These are phyloP conservation scores for Hyles lineata DNA, from an alignment of 2,888 invertebrate genomes.

Conservation along the genomic window DNA sequence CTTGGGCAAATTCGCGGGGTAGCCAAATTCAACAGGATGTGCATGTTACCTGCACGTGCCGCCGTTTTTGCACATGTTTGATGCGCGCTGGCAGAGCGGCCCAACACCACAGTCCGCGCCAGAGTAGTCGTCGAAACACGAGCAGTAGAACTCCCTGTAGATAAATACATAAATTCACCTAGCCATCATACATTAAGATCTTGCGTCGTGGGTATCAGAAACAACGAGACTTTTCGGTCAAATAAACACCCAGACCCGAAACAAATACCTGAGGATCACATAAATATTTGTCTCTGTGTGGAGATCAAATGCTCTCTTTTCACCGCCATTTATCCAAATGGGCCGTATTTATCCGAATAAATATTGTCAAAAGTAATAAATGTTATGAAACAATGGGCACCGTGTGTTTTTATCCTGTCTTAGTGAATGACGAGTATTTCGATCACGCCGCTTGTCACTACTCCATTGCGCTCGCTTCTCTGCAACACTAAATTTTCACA, in stretches of 20 bases:
- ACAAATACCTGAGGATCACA: too few species aligned
- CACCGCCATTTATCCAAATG: too few species aligned
- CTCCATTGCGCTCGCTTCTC: constrained; percentile 48
- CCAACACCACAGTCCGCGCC: constrained; percentile 92
- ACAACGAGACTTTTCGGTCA: too few species aligned
- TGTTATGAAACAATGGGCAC: neutral
- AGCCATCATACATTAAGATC: too few species aligned
- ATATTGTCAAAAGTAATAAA: too few species aligned
- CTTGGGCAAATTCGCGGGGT: neutral
- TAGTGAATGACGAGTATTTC: constrained; percentile 34
- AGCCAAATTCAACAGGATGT: neutral
- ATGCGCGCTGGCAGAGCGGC: constrained; percentile 87
- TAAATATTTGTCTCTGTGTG: too few species aligned
- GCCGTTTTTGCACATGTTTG: constrained; percentile 90
- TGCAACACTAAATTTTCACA: constrained; percentile 55
- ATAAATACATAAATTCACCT: too few species aligned
- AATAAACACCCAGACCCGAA: too few species aligned
- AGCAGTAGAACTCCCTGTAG: constrained; percentile 90
- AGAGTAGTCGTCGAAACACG: constrained; percentile 92
- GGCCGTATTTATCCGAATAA: too few species aligned
- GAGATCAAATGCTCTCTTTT: too few species aligned
- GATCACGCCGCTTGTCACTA: constrained; percentile 45
- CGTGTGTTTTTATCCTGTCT: constrained; percentile 30
- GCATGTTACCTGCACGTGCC: constrained; percentile 91
- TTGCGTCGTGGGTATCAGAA: too few species aligned